Evolutionary conservation across 2,113 vertebrate species (phyloP), one percentile per base, ranked within the genome.

Genomic region (Alligator mississippiensis): DNA sequence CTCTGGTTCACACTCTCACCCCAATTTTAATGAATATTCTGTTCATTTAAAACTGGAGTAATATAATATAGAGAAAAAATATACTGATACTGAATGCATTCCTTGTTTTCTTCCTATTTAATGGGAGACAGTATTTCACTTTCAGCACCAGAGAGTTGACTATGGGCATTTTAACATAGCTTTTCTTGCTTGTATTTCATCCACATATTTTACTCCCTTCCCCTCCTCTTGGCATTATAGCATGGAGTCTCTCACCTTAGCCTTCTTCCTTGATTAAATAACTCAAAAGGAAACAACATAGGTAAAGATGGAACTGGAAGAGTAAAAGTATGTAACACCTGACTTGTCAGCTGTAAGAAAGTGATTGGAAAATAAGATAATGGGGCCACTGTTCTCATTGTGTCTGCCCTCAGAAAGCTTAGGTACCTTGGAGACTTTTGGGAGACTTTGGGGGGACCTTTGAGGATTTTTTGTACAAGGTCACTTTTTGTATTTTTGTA

Each of bases 81-180:
- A 3, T 18, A 88, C 79, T 74, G 11, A 62, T 82, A 80, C 3
- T 34, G 11, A 93, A 85, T 66, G 28, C 86, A 78, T 4, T 77
- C 55, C 11, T 75, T 0, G 22, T 19, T 59, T 93, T 88, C 30
- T 78, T 72, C 27, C 77, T 78, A 30, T 11, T 2, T 90, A 47
- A 87, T 2, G 2, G 19, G 47, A 80, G 34, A 84, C 5, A 0
- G 0, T 11, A 8, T 13, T 54, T 88, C 59, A 38, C 22, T 2
- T 54, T 80, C 1, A 3, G 22, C 62, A 78, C 0, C 61, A 9
- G 13, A 70, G 76, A 89, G 11, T 78, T 38, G 4, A 60, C 63
- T 81, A 75, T 17, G 13, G 3, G 80, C 55, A 15, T 88, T 92
- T 77, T 55, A 86, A 74, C 4, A 84, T 21, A 5, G 58, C 13